Conservation (phyloP, 2,888 invertebrate genomes). For the Psylliodes chrysocephalus region DNA sequence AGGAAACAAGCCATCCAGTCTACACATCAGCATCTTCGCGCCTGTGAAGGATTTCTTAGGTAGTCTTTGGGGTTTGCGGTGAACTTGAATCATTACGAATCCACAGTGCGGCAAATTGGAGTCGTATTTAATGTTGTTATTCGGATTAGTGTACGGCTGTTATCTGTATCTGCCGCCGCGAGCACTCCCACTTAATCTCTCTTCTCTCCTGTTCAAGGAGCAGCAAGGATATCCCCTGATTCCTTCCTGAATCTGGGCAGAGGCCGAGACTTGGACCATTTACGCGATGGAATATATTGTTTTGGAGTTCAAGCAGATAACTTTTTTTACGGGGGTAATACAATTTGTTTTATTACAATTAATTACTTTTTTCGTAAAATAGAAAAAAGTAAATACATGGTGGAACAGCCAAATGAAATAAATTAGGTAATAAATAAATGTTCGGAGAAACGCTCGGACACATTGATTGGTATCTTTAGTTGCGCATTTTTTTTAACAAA, state of each 20-base stretch:
- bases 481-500: no score
- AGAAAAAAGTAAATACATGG: no score
- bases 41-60: slow-evolving; percentile 52
- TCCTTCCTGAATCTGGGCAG: slow-evolving; percentile 30
- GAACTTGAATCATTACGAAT: slow-evolving; percentile 62
- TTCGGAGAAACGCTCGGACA: no score
- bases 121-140: slow-evolving; percentile 68
- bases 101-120: slow-evolving; percentile 68
- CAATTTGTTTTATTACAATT: no score
- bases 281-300: slow-evolving; percentile 12
- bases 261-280: slow-evolving; percentile 15
- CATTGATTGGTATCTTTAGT: no score
- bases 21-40: slow-evolving; percentile 11
- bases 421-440: no score
- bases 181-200: slow-evolving; percentile 62
- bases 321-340: neutral
- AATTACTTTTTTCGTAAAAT: no score
- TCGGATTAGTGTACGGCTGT: slow-evolving; percentile 64
- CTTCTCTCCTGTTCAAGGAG: slow-evolving; percentile 44
- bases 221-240: slow-evolving; percentile 40
- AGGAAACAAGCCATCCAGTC: neutral
- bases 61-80: slow-evolving; percentile 58
- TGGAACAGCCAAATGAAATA: no score
- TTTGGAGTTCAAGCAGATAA: neutral
- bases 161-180: slow-evolving; percentile 64